phyloP scores from a whole-genome alignment of 2,113 vertebrate species.

The Lontra canadensis region DNA sequence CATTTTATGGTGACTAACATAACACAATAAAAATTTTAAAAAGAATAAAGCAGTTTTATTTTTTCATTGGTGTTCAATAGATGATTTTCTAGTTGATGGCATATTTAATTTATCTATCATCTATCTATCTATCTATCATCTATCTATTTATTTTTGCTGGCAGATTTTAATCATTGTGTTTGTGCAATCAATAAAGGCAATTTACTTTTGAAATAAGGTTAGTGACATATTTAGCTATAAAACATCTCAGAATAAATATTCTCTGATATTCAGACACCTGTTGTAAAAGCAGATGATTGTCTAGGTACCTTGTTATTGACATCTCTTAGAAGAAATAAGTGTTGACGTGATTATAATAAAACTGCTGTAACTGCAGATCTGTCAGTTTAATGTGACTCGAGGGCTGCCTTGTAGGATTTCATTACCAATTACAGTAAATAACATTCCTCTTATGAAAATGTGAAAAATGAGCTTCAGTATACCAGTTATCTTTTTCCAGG shows the following conservation, averaged over 20 bases:
- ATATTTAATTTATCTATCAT: not conserved
- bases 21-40: too few relatives aligned
- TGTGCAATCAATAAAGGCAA: not conserved
- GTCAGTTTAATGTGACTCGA: conserved; percentile 67
- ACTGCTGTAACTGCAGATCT: conserved; percentile 59
- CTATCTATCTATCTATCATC: not conserved
- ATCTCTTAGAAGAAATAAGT: conserved; percentile 58
- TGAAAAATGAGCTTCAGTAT: conserved; percentile 68
- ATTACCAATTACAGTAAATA: conserved; percentile 77
- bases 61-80: not conserved
- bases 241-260: not conserved
- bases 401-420: conserved; percentile 61
- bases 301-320: conserved; percentile 2
- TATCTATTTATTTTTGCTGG: not conserved
- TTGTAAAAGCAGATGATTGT: conserved; percentile 36
- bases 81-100: not conserved
- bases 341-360: conserved; percentile 68
- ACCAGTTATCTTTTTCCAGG: conserved; percentile 63
- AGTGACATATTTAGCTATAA: not conserved
- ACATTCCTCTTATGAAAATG: conserved; percentile 64
- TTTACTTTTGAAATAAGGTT: conserved; percentile 37
- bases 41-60: not conserved
- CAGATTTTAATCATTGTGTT: not conserved
- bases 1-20: too few relatives aligned
- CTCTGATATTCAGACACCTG: conserved; percentile 7